Evolutionary conservation across 2,113 vertebrate genomes (phyloP).

Genomic region (Heterocephalus glaber): DNA sequence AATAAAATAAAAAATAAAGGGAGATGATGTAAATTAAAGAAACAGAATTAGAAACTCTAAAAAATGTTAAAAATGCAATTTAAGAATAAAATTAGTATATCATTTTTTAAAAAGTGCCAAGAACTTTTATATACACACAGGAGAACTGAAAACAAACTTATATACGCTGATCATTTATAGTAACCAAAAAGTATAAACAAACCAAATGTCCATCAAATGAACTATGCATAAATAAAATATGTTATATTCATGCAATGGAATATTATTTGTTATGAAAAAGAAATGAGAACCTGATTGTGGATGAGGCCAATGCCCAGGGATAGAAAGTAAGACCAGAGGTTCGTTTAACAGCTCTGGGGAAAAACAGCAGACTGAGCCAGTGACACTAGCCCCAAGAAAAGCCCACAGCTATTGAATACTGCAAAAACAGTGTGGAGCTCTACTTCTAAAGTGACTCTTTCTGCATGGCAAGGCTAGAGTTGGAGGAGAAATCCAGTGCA

Average conservation of each 20-base stretch:
- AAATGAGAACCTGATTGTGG: not conserved
- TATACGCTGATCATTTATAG: not conserved
- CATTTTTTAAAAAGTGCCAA: not conserved
- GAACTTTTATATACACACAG: not conserved
- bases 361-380: not conserved
- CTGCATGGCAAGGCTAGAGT: not conserved
- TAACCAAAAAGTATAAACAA: not conserved
- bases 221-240: not conserved
- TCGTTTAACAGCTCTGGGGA: not conserved
- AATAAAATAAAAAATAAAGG: not conserved
- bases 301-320: not conserved
- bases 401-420: not conserved
- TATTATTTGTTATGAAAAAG: not conserved
- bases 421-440: not conserved
- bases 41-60: not conserved
- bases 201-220: not conserved
- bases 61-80: no score
- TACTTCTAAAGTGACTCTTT: not conserved
- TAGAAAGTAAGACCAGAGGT: not conserved
- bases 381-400: no score
- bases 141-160: slow-evolving; percentile 32
- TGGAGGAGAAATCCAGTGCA: not conserved
- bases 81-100: no score
- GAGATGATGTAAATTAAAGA: not conserved
- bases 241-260: not conserved